Evolutionary conservation across 92 coral and sea anemone genomes (phyloP), one percentile per base, ranked within the genome.

Genomic region (Zoanthus gigantus): DNA sequence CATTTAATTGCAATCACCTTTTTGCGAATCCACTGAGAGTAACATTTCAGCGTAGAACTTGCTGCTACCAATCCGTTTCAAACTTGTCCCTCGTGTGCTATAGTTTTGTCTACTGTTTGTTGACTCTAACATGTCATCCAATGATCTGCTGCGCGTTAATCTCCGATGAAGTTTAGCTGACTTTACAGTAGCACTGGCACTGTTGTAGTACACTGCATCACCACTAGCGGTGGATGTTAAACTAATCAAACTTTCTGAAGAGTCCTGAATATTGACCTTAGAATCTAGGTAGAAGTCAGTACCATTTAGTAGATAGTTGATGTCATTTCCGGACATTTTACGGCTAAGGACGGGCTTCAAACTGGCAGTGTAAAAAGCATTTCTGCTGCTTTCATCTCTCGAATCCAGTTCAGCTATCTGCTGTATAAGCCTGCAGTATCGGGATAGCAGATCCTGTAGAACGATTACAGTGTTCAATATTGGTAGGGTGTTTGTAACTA

Each of bases 101-200:
- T 76, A 89, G 81, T 90, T 93, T 52, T 79, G 87, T 6, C 83
- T 88, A 67, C 28, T 81, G 3, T 90, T 80, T 11, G 82, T 71
- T 29, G 85, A 47, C 69, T 82, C 80, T 69, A 97, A 83, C 93
- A 97, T 92, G 71, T 95, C 96, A 82, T 97, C 99, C 18, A 97
- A 92, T 53, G 99, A 97, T 46, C 95, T 91, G 83, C 99, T 97
- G 31, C 98, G 95, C 0, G 94, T 93, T 93, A 96, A 87, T 10
- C 98, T 93, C 66, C 95, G 91, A n/a, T 90, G 75, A 3, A 90
- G 86, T 46, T 90, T 23, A 13, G 79, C 31, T 5, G 92, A 47
- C 10, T 28, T 90, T 16, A 72, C 87, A 63, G 57, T 63, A 37
- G 83, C 89, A 57, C 42, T 53, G 3, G 89, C 75, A 76, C 87